phyloP scores from a whole-genome alignment of 2,888 invertebrate genomes.

The Lutraria lutraria region DNA sequence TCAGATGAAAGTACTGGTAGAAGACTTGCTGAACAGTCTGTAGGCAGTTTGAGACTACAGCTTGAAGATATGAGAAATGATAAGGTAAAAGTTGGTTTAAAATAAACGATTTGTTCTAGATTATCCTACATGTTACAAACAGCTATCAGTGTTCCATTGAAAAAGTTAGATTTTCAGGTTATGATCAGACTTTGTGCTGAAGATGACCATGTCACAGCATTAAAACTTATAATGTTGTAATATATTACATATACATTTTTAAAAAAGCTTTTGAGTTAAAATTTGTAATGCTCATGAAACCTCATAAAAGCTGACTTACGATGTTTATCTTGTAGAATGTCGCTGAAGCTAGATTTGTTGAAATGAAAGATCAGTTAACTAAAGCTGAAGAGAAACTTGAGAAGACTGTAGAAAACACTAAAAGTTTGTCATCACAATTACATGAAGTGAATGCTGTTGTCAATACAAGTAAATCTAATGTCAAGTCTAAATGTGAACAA shows the following conservation, averaged over 20 bases:
- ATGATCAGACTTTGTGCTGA: too few species aligned
- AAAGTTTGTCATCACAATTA: conserved; percentile 68
- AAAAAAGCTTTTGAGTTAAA: too few species aligned
- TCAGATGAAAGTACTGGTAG: conserved; percentile 78
- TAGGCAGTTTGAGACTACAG: conserved; percentile 75
- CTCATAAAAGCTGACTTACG: too few species aligned
- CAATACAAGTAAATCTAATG: conserved; percentile 71
- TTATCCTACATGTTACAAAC: too few species aligned
- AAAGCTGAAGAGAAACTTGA: conserved; percentile 74
- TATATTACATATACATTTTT: too few species aligned
- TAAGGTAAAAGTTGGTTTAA: conserved; percentile 70
- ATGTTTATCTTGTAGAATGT: conserved; percentile 69
- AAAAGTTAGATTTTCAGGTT: too few species aligned
- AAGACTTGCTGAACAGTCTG: conserved; percentile 80
- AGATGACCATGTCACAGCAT: too few species aligned
- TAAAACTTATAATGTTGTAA: too few species aligned
- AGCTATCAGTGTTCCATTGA: too few species aligned
- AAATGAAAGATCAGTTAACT: conserved; percentile 66
- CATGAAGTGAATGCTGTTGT: conserved; percentile 74
- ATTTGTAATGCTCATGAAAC: too few species aligned
- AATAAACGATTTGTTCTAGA: neutral
- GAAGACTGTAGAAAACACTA: conserved; percentile 74
- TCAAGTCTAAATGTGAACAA: conserved; percentile 78
- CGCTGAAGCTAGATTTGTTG: conserved; percentile 73
- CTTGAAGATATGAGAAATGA: conserved; percentile 77